These are phyloP conservation scores for Pao palembangensis DNA, from an alignment of 2,113 vertebrate species.

Conservation along the genomic window DNA sequence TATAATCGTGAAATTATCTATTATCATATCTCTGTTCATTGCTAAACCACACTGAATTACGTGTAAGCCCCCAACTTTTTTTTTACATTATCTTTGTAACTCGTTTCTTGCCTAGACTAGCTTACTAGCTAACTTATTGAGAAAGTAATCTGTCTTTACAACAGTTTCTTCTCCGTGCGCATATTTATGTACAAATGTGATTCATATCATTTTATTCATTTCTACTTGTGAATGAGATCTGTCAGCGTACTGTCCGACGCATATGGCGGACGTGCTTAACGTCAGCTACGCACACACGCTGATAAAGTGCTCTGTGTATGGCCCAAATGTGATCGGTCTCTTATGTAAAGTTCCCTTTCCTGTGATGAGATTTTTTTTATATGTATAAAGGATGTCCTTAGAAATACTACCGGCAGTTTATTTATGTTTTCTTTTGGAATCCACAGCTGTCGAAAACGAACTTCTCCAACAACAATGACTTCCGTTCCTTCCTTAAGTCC, in stretches of 20 bases:
- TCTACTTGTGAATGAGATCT: no score
- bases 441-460: constrained; percentile 96
- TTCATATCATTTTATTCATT: no score
- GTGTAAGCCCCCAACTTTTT: not conserved
- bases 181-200: not conserved
- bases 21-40: rapidly evolving
- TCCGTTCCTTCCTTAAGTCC: constrained; percentile 93
- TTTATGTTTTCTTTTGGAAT: not conserved
- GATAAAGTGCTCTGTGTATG: not conserved
- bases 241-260: not conserved
- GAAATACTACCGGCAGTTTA: not conserved
- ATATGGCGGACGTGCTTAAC: not conserved
- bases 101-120: constrained; percentile 12
- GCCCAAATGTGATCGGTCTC: not conserved
- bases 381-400: not conserved
- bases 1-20: not conserved
- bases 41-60: not conserved
- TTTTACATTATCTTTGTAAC: not conserved
- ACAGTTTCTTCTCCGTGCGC: not conserved
- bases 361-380: not conserved
- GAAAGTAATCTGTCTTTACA: constrained; percentile 10
- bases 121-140: constrained; percentile 4
- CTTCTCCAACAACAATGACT: constrained; percentile 98
- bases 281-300: not conserved
- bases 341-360: not conserved